Conservation (phyloP, 30 jellyfish, hydroid and myxozoan species). For the Sanderia malayensis region DNA sequence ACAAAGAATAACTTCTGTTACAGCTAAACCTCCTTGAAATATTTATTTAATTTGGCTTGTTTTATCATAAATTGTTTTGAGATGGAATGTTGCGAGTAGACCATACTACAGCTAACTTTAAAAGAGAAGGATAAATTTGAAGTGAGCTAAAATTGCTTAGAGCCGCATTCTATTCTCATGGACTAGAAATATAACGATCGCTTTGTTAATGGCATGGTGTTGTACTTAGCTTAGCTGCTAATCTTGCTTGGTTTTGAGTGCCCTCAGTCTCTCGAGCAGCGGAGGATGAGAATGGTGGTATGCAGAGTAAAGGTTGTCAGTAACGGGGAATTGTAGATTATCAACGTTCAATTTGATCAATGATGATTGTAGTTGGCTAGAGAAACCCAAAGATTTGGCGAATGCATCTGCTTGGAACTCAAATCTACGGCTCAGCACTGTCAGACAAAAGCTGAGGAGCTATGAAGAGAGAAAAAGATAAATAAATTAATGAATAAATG, state of each 20-base stretch:
- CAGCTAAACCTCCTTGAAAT: too few relatives aligned
- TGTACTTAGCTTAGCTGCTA: constrained; percentile 9
- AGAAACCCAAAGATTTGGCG: constrained; percentile 68
- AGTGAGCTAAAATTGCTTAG: too few relatives aligned
- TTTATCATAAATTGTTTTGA: too few relatives aligned
- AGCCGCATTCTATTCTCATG: too few relatives aligned
- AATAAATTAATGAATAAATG: neutral
- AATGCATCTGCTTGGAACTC: constrained; percentile 98
- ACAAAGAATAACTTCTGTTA: too few relatives aligned
- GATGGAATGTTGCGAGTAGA: too few relatives aligned
- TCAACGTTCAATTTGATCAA: constrained; percentile 77
- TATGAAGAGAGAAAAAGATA: constrained; percentile 9
- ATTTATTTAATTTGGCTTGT: too few relatives aligned
- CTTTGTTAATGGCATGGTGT: neutral
- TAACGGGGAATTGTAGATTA: constrained; percentile 91
- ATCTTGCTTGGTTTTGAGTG: constrained; percentile 63
- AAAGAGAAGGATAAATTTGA: too few relatives aligned
- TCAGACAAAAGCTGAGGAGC: constrained; percentile 87
- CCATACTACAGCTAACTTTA: too few relatives aligned
- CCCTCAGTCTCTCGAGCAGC: constrained; percentile 81
- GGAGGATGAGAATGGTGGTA: constrained; percentile 98
- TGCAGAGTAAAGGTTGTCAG: constrained; percentile 82
- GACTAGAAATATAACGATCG: neutral
- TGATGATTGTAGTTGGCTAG: constrained; percentile 65
- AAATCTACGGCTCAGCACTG: constrained; percentile 84